Conservation (phyloP, 2,888 invertebrate genomes). For the Linyphia triangularis region DNA sequence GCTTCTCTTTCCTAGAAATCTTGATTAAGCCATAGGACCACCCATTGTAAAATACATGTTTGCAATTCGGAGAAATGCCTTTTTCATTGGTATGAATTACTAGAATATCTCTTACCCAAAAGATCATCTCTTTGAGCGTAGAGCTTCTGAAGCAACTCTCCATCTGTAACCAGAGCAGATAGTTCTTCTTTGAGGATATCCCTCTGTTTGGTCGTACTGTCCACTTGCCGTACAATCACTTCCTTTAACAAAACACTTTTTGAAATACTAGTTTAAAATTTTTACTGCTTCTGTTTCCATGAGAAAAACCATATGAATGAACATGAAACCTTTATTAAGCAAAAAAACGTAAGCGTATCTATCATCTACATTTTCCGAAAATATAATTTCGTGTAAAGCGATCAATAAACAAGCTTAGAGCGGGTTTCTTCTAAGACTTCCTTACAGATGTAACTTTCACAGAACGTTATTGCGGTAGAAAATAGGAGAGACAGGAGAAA, state of each 20-base stretch:
- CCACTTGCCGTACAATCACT: conserved; percentile 52
- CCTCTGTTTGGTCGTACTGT: conserved; percentile 55
- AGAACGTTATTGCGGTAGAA: too few species aligned
- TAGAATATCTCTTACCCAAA: conserved; percentile 47
- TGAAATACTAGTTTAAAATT: too few species aligned
- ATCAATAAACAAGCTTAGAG: too few species aligned
- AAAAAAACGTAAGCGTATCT: background rate
- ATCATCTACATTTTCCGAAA: background rate
- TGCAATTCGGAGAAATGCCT: too few species aligned
- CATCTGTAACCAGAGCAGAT: conserved; percentile 47
- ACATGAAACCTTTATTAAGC: background rate
- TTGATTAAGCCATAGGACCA: too few species aligned
- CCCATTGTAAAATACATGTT: too few species aligned
- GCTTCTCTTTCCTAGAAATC: too few species aligned
- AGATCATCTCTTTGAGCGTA: conserved; percentile 67
- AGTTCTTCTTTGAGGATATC: conserved; percentile 69
- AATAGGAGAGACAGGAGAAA: too few species aligned
- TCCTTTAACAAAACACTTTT: conserved; percentile 32
- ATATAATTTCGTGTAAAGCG: too few species aligned
- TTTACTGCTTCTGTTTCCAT: background rate
- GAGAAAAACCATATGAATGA: background rate
- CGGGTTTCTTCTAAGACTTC: too few species aligned
- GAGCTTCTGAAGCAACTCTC: conserved; percentile 60
- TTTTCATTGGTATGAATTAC: too few species aligned
- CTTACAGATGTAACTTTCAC: too few species aligned